phyloP scores from a whole-genome alignment of 2,113 vertebrate genomes.

The Sisor rabdophorus region DNA sequence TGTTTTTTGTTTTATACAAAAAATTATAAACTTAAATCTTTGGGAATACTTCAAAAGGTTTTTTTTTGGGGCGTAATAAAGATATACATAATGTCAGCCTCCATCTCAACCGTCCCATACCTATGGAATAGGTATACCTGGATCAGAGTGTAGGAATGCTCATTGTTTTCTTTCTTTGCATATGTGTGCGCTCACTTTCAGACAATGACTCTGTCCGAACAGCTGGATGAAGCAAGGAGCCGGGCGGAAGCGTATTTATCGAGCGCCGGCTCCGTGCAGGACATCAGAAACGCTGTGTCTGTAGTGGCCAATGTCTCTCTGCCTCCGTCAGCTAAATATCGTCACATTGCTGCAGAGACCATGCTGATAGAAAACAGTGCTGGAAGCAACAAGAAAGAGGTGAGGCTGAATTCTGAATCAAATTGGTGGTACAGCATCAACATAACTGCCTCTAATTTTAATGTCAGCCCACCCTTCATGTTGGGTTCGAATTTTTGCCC shows the following conservation, averaged over 20 bases:
- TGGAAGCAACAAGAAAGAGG: conserved; percentile 66
- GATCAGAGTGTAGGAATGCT: not conserved
- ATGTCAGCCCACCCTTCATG: too few relatives aligned
- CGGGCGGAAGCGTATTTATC: conserved; percentile 63
- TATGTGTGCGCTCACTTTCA: conserved; percentile 14
- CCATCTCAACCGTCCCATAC: too few relatives aligned
- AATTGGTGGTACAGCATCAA: too few relatives aligned
- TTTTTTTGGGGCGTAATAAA: too few relatives aligned
- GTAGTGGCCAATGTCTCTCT: conserved; percentile 64
- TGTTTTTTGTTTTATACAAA: not conserved
- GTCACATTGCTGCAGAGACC: conserved; percentile 63
- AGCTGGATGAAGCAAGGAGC: conserved; percentile 63
- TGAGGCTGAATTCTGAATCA: conserved; percentile 46
- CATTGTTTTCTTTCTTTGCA: not conserved
- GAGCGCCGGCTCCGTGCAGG: conserved; percentile 58
- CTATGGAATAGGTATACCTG: not conserved
- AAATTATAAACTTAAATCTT: not conserved
- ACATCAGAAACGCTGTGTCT: conserved; percentile 59
- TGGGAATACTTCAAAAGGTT: too few relatives aligned
- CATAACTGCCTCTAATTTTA: too few relatives aligned
- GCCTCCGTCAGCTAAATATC: conserved; percentile 69
- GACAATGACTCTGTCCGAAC: conserved; percentile 63
- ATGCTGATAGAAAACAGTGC: conserved; percentile 65
- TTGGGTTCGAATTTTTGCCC: too few relatives aligned
- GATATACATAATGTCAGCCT: not conserved